These are phyloP conservation scores for Leptinotarsa defecta DNA, from an alignment of 1,140 invertebrate genomes.

Conservation along the genomic window DNA sequence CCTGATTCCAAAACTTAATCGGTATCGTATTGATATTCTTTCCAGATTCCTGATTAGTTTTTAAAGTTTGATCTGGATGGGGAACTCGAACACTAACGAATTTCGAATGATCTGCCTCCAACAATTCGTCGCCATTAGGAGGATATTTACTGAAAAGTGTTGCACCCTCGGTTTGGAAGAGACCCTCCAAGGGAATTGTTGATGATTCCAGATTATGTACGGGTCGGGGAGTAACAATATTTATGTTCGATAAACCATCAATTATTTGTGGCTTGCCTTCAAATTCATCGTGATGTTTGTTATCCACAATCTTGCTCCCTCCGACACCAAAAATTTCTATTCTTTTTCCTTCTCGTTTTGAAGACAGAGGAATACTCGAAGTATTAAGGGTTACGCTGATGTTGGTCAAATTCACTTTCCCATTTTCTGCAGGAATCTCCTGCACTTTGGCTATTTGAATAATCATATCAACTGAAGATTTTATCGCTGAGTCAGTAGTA, in stretches of 20 bases:
- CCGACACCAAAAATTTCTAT: constrained; percentile 44
- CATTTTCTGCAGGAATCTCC: constrained; percentile 20
- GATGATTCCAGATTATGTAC: constrained; percentile 59
- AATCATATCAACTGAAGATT: constrained; percentile 19
- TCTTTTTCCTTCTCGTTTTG: constrained; percentile 43
- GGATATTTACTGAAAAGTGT: constrained; percentile 27
- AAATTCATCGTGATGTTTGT: constrained; percentile 19
- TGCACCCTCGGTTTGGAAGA: constrained; percentile 62
- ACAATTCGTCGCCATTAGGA: constrained; percentile 45
- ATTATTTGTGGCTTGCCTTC: constrained; percentile 41
- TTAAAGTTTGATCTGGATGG: constrained; percentile 35
- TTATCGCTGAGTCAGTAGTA: constrained; percentile 25
- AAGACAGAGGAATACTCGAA: background rate
- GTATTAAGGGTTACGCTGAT: constrained; percentile 4
- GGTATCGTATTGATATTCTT: constrained; percentile 37
- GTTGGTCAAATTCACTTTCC: constrained; percentile 31
- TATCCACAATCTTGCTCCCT: constrained; percentile 32
- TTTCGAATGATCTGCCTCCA: constrained; percentile 48
- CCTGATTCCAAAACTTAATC: constrained; percentile 42
- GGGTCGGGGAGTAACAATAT: constrained; percentile 51
- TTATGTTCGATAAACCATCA: constrained; percentile 50
- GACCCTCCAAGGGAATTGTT: constrained; percentile 66
- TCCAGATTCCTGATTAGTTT: constrained; percentile 16
- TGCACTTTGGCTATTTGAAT: constrained; percentile 31
- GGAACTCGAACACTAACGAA: constrained; percentile 52